phyloP scores from a whole-genome alignment of 2,113 vertebrate genomes.

The Hyaena hyaena region DNA sequence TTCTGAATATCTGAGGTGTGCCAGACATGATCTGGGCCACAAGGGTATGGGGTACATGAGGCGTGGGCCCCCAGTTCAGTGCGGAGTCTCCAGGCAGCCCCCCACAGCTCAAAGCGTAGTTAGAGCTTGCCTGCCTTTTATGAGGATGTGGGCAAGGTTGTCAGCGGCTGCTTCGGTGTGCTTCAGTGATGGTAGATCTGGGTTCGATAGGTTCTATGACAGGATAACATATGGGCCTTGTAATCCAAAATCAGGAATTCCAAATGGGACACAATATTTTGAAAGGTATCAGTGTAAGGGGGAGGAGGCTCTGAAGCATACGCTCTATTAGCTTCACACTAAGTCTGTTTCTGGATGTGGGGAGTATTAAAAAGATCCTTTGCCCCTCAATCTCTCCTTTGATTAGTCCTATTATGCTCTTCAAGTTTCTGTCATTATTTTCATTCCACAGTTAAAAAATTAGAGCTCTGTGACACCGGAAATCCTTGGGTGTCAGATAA shows the following conservation, averaged over 20 bases:
- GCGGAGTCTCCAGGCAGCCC: background rate
- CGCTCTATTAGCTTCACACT: background rate
- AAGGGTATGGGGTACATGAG: background rate
- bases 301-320: background rate
- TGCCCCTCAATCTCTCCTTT: background rate
- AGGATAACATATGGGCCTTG: background rate
- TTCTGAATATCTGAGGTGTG: background rate
- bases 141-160: background rate
- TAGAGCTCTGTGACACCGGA: background rate
- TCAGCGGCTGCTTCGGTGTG: background rate
- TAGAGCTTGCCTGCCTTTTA: background rate
- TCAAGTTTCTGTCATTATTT: background rate
- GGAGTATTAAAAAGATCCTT: background rate
- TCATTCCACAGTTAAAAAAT: background rate
- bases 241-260: conserved; percentile 3
- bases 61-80: background rate
- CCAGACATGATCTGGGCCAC: background rate
- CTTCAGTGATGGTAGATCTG: background rate
- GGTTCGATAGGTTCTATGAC: background rate
- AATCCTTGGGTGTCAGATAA: background rate
- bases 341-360: background rate
- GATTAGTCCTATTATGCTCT: background rate
- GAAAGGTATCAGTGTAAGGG: background rate
- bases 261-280: background rate
- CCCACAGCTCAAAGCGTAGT: background rate